phyloP scores from a whole-genome alignment of 2,888 invertebrate genomes.

The Alloplasta piceator region DNA sequence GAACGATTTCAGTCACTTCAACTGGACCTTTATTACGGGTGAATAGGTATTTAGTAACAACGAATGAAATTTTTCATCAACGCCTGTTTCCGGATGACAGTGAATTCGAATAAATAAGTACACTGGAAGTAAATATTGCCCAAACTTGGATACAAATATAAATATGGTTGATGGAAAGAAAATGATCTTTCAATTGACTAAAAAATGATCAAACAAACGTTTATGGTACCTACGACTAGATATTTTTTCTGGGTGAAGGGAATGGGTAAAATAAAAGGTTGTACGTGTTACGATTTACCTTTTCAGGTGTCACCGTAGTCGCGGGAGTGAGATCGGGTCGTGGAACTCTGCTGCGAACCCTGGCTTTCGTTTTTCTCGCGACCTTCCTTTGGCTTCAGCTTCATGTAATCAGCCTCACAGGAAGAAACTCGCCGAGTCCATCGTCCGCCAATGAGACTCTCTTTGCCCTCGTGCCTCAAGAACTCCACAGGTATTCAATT shows the following conservation, averaged over 20 bases:
- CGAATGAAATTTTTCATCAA: no score
- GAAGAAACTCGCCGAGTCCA: slow-evolving; percentile 80
- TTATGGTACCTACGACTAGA: neutral
- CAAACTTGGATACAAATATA: neutral
- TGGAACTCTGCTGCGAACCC: slow-evolving; percentile 81
- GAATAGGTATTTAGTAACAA: no score
- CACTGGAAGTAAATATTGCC: neutral
- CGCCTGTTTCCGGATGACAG: no score
- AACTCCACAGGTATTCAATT: slow-evolving; percentile 88
- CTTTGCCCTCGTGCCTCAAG: slow-evolving; percentile 91
- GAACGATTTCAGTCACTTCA: no score
- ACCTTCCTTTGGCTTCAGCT: slow-evolving; percentile 87
- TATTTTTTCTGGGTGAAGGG: no score
- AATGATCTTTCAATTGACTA: no score
- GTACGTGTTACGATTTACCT: slow-evolving; percentile 13
- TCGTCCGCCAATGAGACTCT: slow-evolving; percentile 90
- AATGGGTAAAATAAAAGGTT: no score
- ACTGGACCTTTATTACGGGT: no score
- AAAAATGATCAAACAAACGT: neutral
- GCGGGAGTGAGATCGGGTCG: slow-evolving; percentile 79
- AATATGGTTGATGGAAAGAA: no score
- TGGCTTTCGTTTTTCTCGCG: slow-evolving; percentile 84
- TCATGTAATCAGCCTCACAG: slow-evolving; percentile 85
- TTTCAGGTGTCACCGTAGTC: slow-evolving; percentile 70
- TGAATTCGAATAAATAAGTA: neutral